Base-by-base conservation (phyloP, 2,797 vertebrate species). In the Danionella dracula region DNA sequence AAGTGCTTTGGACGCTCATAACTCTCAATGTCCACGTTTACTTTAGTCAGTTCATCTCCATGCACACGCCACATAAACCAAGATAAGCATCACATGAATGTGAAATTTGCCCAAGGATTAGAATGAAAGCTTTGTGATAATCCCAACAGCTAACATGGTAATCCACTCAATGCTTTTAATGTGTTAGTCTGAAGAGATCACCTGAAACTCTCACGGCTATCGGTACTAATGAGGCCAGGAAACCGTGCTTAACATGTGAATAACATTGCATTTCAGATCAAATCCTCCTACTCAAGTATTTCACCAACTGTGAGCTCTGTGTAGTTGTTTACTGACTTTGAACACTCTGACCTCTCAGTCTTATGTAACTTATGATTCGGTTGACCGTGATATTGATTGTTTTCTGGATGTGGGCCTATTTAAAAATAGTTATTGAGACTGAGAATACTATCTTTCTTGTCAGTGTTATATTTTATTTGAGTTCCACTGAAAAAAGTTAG, bases 331-430 rank as follows among this genome's bases (percentile, higher is more conserved):
- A 4, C 13, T 11, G 23, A 29, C 23, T 53, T 54, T 27, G 1
- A 35, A 53, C 16, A 53, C 21, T 44, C 12, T 11, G 61, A 64
- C 49, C 62, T 65, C 54, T 54, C 49, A 34, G 40, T 35, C 49
- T 45, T 55, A 27, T 13, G n/a, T 44, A 53, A 59, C 7, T 4
- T 59, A 12, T 45, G 19, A 32, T 45, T 59, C 17, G 34, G 55
- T 20, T 59, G 9, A 45, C 12, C 20, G 11, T 13, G 13, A 38
- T 48, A 49, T 31, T 37, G 34, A 62, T 10, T 13, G 4, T 46
- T 35, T 60, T 37, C 11, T 12, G 7, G 42, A 12, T 35, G 11
- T 16, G 32, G 10, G 12, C 12, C 34, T 51, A 29, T 19, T 34
- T 53, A 38, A 55, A 27, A 6, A 27, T 55, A 42, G 23, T 9